phyloP scores from a whole-genome alignment of 2,888 invertebrate genomes.

The Melinaea menophilus region DNA sequence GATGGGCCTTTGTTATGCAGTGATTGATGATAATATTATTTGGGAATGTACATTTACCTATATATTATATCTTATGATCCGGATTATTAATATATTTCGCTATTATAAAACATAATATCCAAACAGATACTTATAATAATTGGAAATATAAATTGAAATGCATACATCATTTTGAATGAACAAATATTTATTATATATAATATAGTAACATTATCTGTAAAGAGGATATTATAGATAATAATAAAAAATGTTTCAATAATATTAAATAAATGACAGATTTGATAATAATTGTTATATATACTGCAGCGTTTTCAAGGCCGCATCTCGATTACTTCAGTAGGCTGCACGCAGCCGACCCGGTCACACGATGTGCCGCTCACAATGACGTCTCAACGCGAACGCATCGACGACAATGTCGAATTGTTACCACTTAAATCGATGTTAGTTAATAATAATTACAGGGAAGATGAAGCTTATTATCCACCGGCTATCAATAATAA shows the following conservation, averaged over 20 bases:
- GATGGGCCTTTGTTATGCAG: slow-evolving; percentile 1
- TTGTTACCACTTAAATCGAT: slow-evolving; percentile 69
- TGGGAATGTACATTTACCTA: no score
- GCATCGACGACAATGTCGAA: slow-evolving; percentile 63
- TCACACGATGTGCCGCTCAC: slow-evolving; percentile 57
- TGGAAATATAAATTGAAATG: no score
- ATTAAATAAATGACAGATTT: neutral
- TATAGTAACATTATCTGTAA: no score
- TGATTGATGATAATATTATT: no score
- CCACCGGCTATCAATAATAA: slow-evolving; percentile 55
- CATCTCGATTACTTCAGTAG: slow-evolving; percentile 41
- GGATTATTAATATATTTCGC: no score
- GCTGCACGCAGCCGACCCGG: slow-evolving; percentile 58
- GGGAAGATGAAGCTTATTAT: slow-evolving; percentile 66
- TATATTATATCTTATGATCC: no score
- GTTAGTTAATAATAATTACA: slow-evolving; percentile 64
- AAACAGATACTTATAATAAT: no score
- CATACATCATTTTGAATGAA: no score
- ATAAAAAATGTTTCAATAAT: neutral
- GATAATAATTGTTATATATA: slow-evolving; percentile 22
- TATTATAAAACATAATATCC: no score
- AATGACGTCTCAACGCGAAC: slow-evolving; percentile 64
- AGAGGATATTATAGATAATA: neutral
- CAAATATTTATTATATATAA: no score
- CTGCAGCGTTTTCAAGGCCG: slow-evolving; percentile 44